Evolutionary conservation across 2,113 vertebrate species (phyloP).

Genomic region (Paralichthys olivaceus): DNA sequence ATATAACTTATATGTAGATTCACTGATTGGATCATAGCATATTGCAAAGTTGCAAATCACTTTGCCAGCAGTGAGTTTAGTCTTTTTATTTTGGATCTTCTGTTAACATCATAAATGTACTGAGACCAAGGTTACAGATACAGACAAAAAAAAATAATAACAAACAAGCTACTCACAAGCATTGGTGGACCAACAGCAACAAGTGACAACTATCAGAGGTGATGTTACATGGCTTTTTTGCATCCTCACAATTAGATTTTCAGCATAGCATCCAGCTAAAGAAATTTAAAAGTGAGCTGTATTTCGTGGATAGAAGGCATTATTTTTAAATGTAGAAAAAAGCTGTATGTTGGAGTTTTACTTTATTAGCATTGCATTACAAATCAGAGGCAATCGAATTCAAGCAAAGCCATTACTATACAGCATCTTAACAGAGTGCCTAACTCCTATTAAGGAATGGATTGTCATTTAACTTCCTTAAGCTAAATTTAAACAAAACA

Average conservation of each 20-base stretch:
- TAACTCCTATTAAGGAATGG: too few species aligned
- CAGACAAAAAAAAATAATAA: not conserved
- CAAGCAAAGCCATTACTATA: constrained; percentile 13
- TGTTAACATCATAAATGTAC: too few species aligned
- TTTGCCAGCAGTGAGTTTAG: not conserved
- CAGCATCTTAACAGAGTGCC: not conserved
- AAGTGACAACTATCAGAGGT: not conserved
- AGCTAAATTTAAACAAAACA: too few species aligned
- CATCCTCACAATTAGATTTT: not conserved
- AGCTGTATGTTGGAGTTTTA: not conserved
- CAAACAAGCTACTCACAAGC: not conserved
- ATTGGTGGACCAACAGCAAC: not conserved
- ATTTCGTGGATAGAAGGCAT: constrained; percentile 10
- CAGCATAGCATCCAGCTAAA: constrained; percentile 1
- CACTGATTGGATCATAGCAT: too few species aligned
- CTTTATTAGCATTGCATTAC: constrained; percentile 5
- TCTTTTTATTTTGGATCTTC: too few species aligned
- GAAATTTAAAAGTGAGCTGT: not conserved
- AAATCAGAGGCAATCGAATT: not conserved
- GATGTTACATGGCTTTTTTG: not conserved
- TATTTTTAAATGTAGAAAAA: constrained; percentile 11
- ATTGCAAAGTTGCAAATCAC: not conserved
- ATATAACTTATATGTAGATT: too few species aligned
- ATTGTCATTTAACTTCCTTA: too few species aligned
- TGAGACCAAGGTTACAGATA: not conserved